Evolutionary conservation across 2,888 invertebrate genomes (phyloP).

Genomic region (Temnothorax rugatulus): DNA sequence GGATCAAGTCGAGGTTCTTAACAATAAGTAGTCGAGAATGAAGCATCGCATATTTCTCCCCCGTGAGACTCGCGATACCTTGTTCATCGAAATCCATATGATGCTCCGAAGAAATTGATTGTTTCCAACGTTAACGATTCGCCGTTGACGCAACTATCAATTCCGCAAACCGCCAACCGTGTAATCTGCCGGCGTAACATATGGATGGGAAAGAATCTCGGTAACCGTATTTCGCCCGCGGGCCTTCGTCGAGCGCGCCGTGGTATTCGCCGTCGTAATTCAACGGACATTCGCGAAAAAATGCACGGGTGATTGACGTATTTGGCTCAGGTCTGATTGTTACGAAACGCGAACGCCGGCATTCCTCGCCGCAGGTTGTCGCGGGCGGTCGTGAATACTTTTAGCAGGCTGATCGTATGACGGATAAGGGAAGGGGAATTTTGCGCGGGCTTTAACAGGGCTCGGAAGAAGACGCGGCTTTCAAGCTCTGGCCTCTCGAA

Average conservation of each 20-base stretch:
- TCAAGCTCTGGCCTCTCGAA: conserved; percentile 13
- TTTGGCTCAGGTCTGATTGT: conserved; percentile 40
- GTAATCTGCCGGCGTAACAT: conserved; percentile 45
- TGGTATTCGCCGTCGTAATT: conserved; percentile 39
- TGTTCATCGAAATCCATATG: conserved; percentile 30
- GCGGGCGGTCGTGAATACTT: conserved; percentile 26
- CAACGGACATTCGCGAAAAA: conserved; percentile 42
- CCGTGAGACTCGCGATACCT: conserved; percentile 1
- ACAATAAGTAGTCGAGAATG: background rate
- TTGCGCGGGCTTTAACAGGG: conserved; percentile 12
- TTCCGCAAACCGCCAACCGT: conserved; percentile 44
- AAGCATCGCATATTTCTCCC: background rate
- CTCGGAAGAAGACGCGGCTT: background rate
- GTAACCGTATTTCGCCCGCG: conserved; percentile 51
- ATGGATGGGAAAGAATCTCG: conserved; percentile 47
- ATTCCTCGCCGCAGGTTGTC: conserved; percentile 50
- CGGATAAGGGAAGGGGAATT: conserved; percentile 10
- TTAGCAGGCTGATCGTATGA: background rate
- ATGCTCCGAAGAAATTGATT: conserved; percentile 29
- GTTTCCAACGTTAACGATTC: conserved; percentile 39
- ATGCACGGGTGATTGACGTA: conserved; percentile 48
- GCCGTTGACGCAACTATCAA: conserved; percentile 47
- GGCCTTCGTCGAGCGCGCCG: conserved; percentile 20
- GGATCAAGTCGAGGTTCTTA: background rate
- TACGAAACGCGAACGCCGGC: conserved; percentile 30